Percentiles rank a stretch among this genome's conserved stretches.
phyloP scores from a whole-genome alignment of 2,113 vertebrate species.

The Dolichallabes microphthalmus region DNA sequence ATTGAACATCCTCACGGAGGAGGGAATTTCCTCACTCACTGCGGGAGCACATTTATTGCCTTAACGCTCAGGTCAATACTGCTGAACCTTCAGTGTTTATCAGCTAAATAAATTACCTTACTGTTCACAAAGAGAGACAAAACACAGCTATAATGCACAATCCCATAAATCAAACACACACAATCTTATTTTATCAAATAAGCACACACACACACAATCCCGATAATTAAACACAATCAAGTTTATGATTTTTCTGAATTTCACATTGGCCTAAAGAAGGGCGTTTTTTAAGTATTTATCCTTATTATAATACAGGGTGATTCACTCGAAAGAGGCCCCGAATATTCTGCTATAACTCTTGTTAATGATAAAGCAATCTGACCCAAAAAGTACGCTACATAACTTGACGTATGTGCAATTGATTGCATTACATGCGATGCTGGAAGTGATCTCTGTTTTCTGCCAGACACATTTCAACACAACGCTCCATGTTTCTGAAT shows the following conservation, averaged over 20 bases:
- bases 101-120: neutral
- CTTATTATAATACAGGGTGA: no score
- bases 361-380: no score
- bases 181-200: neutral
- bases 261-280: neutral
- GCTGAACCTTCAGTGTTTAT: neutral
- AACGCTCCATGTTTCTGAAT: no score
- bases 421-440: no score
- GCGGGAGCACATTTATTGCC: neutral
- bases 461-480: no score
- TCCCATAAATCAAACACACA: neutral
- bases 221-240: no score
- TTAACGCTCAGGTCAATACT: neutral
- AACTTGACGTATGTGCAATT: no score
- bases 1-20: neutral
- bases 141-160: neutral
- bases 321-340: no score
- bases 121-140: neutral
- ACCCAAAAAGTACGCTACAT: no score
- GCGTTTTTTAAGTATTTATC: no score
- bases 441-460: no score
- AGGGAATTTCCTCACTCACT: neutral
- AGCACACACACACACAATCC: neutral
- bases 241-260: neutral
- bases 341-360: no score